Evolutionary conservation across 1,140 invertebrate species (phyloP).

Genomic region (Panulirus ornatus): DNA sequence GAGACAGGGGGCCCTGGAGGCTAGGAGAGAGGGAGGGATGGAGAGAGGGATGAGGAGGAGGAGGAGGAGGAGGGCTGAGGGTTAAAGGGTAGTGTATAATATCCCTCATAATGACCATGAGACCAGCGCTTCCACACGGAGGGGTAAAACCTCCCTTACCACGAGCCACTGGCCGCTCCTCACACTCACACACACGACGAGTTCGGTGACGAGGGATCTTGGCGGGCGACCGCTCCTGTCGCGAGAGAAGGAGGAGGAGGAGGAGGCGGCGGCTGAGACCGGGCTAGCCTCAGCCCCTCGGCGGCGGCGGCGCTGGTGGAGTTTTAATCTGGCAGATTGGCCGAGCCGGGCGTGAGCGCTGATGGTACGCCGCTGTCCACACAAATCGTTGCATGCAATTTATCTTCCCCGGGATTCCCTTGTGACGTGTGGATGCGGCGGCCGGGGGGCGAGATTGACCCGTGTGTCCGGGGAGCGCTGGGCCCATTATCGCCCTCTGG

Average conservation of each 20-base stretch:
- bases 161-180: too few relatives aligned
- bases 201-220: neutral
- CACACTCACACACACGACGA: too few relatives aligned
- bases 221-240: too few relatives aligned
- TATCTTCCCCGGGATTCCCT: slow-evolving; percentile 21
- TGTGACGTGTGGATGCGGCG: neutral
- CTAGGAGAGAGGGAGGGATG: neutral
- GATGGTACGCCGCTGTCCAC: slow-evolving; percentile 41
- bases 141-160: too few relatives aligned
- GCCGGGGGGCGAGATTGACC: neutral
- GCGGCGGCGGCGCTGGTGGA: neutral
- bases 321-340: slow-evolving; percentile 49
- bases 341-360: neutral
- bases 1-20: neutral
- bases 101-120: too few relatives aligned
- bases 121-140: too few relatives aligned
- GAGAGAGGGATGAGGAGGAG: neutral
- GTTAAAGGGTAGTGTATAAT: neutral
- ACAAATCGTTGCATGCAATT: slow-evolving; percentile 59
- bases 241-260: neutral
- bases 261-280: too few relatives aligned
- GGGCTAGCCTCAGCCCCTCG: too few relatives aligned
- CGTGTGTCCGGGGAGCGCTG: neutral
- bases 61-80: neutral
- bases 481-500: neutral